Evolutionary conservation across 2,113 vertebrate genomes (phyloP).

Genomic region (Glaucomys volans): DNA sequence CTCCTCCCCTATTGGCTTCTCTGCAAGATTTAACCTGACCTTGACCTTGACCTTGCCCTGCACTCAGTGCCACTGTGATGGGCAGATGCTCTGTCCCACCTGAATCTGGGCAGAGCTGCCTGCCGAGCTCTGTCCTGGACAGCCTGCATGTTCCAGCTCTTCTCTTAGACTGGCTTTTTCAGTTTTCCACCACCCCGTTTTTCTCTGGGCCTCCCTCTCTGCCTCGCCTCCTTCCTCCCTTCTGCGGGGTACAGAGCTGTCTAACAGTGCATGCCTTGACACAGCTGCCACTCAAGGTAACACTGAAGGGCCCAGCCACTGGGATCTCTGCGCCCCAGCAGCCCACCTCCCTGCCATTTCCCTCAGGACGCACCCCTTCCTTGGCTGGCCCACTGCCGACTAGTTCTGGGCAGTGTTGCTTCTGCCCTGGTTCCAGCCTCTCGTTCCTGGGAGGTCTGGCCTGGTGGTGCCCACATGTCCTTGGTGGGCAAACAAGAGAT

Average conservation of each 20-base stretch:
- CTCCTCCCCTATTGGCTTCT: neutral
- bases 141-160: neutral
- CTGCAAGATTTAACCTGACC: neutral
- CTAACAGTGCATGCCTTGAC: accelerated
- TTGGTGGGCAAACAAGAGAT: constrained; percentile 54
- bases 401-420: constrained; percentile 35
- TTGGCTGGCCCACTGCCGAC: neutral
- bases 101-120: neutral
- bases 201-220: neutral
- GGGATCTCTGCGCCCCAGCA: neutral
- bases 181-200: neutral
- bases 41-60: neutral
- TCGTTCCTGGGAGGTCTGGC: constrained; percentile 74
- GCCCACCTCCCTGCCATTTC: neutral
- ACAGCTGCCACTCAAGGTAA: neutral
- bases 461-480: constrained; percentile 53
- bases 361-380: neutral
- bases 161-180: neutral
- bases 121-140: neutral
- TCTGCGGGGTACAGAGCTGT: neutral
- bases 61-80: neutral
- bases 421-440: constrained; percentile 50
- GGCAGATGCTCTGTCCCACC: neutral
- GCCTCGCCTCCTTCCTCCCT: neutral
- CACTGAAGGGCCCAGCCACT: accelerated